Base-by-base conservation (phyloP, 1,140 invertebrate species). In the Gonatopus flavifemur region DNA sequence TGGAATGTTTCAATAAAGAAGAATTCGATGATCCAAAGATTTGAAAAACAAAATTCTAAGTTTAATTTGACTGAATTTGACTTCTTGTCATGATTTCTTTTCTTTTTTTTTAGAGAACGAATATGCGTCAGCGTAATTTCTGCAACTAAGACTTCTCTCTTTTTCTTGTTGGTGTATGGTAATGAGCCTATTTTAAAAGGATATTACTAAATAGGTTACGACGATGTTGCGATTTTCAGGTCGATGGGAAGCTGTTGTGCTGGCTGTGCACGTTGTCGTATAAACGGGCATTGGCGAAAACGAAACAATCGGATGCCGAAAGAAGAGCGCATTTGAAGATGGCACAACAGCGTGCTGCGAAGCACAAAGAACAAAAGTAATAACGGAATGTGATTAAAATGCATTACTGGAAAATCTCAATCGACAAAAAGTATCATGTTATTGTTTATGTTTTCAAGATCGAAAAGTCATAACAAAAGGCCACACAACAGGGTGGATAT, bases 191-290 rank as follows among this genome's bases (percentile, higher is more conserved):
- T 6, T 21, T 28, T 20, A 19, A 18, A 3, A 6, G 22, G 39
- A 32, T 44, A 24, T 2, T 46, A 43, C 19, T 52, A 41, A 49
- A 45, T 24, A 1, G 13, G 2, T 30, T 37, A 39, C 24, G 21
- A n/a, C 37, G 24, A 50, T 53, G 19, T 59, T 57, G 52, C 49
- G 50, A 47, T 69, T 79, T 83, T 32, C 77, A 96, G 93, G 89
- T 96, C 41, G 94, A 97, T 81, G 94, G 94, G 1, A 97, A 96
- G 76, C 74, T 96, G 31, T 81, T 98, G 28, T 98, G 95, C 77
- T 98, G 94, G 94, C 80, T 97, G 7, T 98, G 95, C 77, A 97
- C 94, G 9, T 81, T 96, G 55, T 94, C 94, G 0, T 94, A 93
- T 67, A 96, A 96, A 75, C 80, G 94, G 64, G 93, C 94, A 0